These are phyloP conservation scores for Melieria picta DNA, from an alignment of 2,888 invertebrate species.

Conservation along the genomic window DNA sequence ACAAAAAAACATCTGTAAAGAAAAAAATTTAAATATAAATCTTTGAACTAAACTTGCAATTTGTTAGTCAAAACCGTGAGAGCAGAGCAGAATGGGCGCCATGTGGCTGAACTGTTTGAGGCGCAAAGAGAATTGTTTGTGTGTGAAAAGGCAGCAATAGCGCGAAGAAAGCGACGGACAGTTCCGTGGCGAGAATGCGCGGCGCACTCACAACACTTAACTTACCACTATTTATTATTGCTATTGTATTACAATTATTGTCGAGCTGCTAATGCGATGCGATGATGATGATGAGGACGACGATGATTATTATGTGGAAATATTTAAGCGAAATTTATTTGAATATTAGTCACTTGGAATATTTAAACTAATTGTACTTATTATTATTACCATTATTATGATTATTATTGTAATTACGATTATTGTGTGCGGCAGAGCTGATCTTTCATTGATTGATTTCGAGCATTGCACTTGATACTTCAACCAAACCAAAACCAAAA, in stretches of 20 bases:
- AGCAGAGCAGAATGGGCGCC: no score
- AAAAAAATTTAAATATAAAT: no score
- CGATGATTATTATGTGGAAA: conserved; percentile 32
- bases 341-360: conserved; percentile 26
- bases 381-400: no score
- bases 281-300: conserved; percentile 9
- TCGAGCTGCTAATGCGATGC: conserved; percentile 19
- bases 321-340: conserved; percentile 36
- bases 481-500: no score
- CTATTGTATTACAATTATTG: conserved; percentile 11
- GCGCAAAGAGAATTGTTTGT: background rate
- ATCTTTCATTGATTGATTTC: conserved; percentile 29
- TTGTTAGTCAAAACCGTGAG: no score
- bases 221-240: no score
- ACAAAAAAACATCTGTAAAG: no score
- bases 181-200: conserved; percentile 1
- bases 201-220: no score
- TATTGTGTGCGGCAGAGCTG: background rate
- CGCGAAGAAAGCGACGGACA: background rate
- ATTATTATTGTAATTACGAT: no score
- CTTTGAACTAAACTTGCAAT: no score
- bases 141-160: background rate
- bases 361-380: conserved; percentile 11
- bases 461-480: background rate
- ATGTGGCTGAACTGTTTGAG: no score